Conservation (phyloP, 1,140 invertebrate genomes). For the Camponotus pennsylvanicus region DNA sequence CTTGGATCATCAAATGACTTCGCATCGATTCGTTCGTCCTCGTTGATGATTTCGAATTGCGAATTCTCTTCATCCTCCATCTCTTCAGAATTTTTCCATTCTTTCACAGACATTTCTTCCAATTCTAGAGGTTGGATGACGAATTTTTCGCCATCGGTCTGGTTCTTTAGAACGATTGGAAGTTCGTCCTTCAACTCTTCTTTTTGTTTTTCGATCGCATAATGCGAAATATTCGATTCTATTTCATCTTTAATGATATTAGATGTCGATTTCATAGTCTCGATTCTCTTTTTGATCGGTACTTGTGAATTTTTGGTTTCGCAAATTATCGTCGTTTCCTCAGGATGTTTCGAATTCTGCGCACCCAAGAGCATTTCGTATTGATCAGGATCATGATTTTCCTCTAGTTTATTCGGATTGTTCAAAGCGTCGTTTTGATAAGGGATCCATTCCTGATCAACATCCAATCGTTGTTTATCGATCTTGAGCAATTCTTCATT, state of each 20-base stretch:
- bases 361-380: slow-evolving; percentile 72
- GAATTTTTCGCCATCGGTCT: neutral
- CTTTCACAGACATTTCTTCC: neutral
- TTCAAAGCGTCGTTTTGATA: slow-evolving; percentile 78
- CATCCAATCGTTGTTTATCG: slow-evolving; percentile 79
- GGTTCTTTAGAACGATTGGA: neutral
- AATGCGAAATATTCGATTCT: neutral
- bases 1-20: slow-evolving; percentile 31
- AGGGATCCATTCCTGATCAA: slow-evolving; percentile 77
- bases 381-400: slow-evolving; percentile 72
- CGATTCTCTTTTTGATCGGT: too few species aligned
- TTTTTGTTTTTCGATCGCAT: neutral
- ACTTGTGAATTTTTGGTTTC: neutral
- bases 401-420: slow-evolving; percentile 75
- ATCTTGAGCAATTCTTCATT: slow-evolving; percentile 64
- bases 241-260: neutral
- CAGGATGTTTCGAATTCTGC: neutral
- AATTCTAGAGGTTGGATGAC: neutral
- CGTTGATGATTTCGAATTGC: slow-evolving; percentile 55
- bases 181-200: neutral
- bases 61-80: neutral
- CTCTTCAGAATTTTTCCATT: neutral
- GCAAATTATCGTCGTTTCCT: neutral
- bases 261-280: neutral
- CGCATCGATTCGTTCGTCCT: neutral